Evolutionary conservation across 2,797 vertebrate species (phyloP), one percentile per base, ranked within the genome.

Genomic region (Geotrypetes seraphini): DNA sequence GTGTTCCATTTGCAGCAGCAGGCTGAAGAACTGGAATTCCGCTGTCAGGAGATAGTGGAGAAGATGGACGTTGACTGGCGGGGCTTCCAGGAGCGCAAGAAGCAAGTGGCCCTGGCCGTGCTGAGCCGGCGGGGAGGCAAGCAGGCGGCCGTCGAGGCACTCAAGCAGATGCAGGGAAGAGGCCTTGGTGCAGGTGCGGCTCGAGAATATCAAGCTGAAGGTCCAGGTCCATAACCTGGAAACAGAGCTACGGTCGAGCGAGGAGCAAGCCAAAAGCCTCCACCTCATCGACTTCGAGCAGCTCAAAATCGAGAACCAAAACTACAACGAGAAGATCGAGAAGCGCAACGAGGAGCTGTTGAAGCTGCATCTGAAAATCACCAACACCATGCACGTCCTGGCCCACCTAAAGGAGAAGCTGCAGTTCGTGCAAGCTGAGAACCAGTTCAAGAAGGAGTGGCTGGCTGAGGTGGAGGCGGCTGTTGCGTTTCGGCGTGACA

Each of bases 401-500:
- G 72, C 78, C 2, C 84, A 87, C 2, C 4, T 85, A 6, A 88
- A 76, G 47, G 85, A 87, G 35, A 90, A 87, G 53, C 39, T 87
- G 5, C 52, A 69, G 38, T 78, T 75, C 19, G 38, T 69, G 16
- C 76, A 83, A 29, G 36, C 7, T 7, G 71, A 81, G 41, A 68
- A 87, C 5, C 16, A 48, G n/a, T 8, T 16, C 14, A 70, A 66
- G 19, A 71, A 30, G 19, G 63, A 1, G 73, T 89, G 25, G 40
- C 16, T 0, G 1, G n/a, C n/a, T n/a, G n/a, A n/a, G n/a, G n/a
- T n/a, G n/a, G n/a, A n/a, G n/a, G n/a, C n/a, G n/a, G n/a, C 12
- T 10, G 44, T 84, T 51, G 56, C 74, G 4, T 49, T 27, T 5
- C 63, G 57, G 34, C 69, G 73, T 43, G 63, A 83, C 3, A 2